A percentile compares a stretch with the other conserved stretches of the same genome.
Evolutionary conservation across 2,797 vertebrate genomes (phyloP).

Genomic region (Takifugu rubripes): DNA sequence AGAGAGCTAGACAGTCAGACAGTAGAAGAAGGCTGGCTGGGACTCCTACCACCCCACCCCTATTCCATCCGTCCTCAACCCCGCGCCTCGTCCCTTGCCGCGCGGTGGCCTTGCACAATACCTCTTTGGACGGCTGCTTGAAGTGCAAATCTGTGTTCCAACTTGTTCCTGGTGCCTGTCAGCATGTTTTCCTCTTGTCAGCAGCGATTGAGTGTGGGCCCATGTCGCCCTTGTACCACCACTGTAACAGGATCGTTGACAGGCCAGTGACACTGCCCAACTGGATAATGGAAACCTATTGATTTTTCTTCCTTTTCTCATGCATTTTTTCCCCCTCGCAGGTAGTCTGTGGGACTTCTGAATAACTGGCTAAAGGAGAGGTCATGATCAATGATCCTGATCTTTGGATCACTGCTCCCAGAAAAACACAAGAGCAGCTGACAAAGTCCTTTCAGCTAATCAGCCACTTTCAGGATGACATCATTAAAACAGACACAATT

Average conservation of each 20-base stretch:
- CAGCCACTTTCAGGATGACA: background rate
- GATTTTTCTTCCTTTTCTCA: slow-evolving; percentile 80
- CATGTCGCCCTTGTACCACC: slow-evolving; percentile 69
- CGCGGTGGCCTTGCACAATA: slow-evolving; percentile 74
- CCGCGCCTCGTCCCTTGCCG: slow-evolving; percentile 63
- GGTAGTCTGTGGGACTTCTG: slow-evolving; percentile 78
- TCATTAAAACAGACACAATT: background rate
- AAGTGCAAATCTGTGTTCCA: slow-evolving; percentile 96
- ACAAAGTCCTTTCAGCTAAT: slow-evolving; percentile 17
- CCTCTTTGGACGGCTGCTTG: slow-evolving; percentile 76
- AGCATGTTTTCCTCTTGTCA: slow-evolving; percentile 94
- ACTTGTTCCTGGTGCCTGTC: slow-evolving; percentile 90
- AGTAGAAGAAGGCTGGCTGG: slow-evolving; percentile 49
- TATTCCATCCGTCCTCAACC: slow-evolving; percentile 47
- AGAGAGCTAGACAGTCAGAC: slow-evolving; percentile 68
- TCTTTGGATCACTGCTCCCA: slow-evolving; percentile 56
- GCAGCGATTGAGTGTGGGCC: slow-evolving; percentile 87
- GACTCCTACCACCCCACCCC: slow-evolving; percentile 26
- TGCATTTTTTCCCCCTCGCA: slow-evolving; percentile 34
- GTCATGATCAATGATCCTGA: slow-evolving; percentile 68
- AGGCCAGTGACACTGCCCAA: slow-evolving; percentile 94
- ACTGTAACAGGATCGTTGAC: slow-evolving; percentile 97
- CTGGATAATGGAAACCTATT: slow-evolving; percentile 99
- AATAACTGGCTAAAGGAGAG: slow-evolving; percentile 77
- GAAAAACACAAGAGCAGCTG: slow-evolving; percentile 18